phyloP scores from a whole-genome alignment of 2,888 invertebrate species.

The Cheilosia scutellata region DNA sequence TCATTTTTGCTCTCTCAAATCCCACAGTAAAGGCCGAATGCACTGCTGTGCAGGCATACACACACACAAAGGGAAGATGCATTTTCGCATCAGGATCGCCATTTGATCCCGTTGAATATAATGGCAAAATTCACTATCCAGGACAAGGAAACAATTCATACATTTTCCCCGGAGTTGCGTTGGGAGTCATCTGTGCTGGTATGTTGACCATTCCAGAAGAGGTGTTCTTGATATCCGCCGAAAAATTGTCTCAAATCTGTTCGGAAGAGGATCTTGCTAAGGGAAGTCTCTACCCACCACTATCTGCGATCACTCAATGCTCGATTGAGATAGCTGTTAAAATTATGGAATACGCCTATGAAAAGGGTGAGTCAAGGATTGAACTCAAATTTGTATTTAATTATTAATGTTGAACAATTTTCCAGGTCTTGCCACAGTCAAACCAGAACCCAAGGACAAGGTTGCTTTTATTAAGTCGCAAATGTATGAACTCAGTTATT shows the following conservation, averaged over 20 bases:
- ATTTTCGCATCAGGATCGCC: constrained; percentile 99
- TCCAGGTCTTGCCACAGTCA: constrained; percentile 91
- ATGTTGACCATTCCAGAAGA: constrained; percentile 96
- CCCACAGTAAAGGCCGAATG: constrained; percentile 99
- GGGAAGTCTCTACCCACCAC: constrained; percentile 96
- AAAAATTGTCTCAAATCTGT: constrained; percentile 93
- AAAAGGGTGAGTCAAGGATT: constrained; percentile 86
- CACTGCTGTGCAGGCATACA: constrained; percentile 99
- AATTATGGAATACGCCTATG: constrained; percentile 93
- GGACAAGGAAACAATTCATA: constrained; percentile 99
- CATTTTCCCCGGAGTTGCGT: constrained; percentile 98
- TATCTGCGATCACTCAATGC: constrained; percentile 92
- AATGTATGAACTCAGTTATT: constrained; percentile 91
- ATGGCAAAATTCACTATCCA: constrained; percentile 92
- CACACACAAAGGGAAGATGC: constrained; percentile 93
- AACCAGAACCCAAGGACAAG: constrained; percentile 90
- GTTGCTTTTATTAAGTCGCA: constrained; percentile 91
- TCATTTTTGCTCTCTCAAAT: constrained; percentile 99
- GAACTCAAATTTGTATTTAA: constrained; percentile 17
- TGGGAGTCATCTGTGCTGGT: constrained; percentile 95
- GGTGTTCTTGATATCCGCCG: constrained; percentile 95
- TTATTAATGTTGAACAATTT: constrained; percentile 60
- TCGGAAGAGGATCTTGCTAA: constrained; percentile 90
- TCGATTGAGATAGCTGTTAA: constrained; percentile 94
- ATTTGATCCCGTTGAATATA: constrained; percentile 92